phyloP scores from a whole-genome alignment of 2,797 vertebrate genomes.

The Gymnoscopelus microlampas region DNA sequence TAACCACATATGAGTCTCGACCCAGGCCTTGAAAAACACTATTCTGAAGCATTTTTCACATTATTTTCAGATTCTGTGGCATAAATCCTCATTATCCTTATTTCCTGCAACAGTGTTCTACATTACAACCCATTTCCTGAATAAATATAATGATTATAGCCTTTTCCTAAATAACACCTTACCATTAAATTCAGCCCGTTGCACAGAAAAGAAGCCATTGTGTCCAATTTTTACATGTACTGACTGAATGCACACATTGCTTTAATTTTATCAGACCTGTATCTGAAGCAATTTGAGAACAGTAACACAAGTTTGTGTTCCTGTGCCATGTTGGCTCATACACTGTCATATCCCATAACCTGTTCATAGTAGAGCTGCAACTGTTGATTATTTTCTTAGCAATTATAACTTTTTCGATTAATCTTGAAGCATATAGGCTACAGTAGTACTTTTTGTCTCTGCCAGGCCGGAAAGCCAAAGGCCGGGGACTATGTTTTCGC shows the following conservation, averaged over 20 bases:
- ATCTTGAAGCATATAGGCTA: too few relatives aligned
- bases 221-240: conserved; percentile 54
- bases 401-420: too few relatives aligned
- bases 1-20: conserved; percentile 51
- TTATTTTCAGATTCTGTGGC: conserved; percentile 54
- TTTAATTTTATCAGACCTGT: too few relatives aligned
- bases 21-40: conserved; percentile 51
- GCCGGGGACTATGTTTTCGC: too few relatives aligned
- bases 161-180: conserved; percentile 67
- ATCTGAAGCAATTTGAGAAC: too few relatives aligned
- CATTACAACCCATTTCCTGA: conserved; percentile 60
- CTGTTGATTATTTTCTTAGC: too few relatives aligned
- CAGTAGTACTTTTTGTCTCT: too few relatives aligned
- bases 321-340: too few relatives aligned
- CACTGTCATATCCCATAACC: too few relatives aligned
- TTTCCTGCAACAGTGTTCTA: conserved; percentile 55
- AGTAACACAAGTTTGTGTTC: too few relatives aligned
- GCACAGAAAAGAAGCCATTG: conserved; percentile 54
- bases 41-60: conserved; percentile 54
- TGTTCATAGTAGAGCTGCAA: too few relatives aligned
- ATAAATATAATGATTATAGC: conserved; percentile 69
- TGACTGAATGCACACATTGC: background rate
- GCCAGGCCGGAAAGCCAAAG: too few relatives aligned
- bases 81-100: conserved; percentile 68
- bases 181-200: conserved; percentile 63